These are phyloP conservation scores for Mareca penelope DNA, from an alignment of 2,797 vertebrate species.

Conservation along the genomic window DNA sequence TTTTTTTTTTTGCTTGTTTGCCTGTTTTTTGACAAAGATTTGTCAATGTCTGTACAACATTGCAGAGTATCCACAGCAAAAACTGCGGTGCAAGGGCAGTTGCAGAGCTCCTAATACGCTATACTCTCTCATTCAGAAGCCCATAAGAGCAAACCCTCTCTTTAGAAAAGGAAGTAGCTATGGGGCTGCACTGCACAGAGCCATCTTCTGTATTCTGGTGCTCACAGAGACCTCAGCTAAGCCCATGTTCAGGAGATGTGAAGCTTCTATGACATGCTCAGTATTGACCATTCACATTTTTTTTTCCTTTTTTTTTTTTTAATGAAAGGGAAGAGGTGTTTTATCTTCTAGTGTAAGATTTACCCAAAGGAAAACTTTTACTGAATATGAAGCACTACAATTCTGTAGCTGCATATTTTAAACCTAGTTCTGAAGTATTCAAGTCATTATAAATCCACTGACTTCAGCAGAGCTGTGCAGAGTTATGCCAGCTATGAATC, in stretches of 20 bases:
- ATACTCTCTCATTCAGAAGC: not conserved
- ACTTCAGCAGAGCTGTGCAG: slow-evolving; percentile 30
- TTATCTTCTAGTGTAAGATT: not conserved
- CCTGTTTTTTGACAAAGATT: not conserved
- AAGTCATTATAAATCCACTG: slow-evolving; percentile 34
- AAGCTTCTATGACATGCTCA: not conserved
- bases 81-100: rapidly evolving
- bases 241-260: not conserved
- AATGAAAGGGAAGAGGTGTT: not conserved
- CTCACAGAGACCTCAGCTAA: not conserved
- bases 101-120: not conserved
- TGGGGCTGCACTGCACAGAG: not conserved
- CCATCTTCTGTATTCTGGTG: not conserved
- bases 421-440: slow-evolving; percentile 1
- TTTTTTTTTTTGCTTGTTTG: not conserved
- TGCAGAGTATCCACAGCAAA: not conserved
- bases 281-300: not conserved
- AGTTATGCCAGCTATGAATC: slow-evolving; percentile 41
- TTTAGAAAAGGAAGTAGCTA: not conserved
- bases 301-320: not conserved
- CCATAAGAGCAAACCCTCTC: not conserved
- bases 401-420: slow-evolving; percentile 32
- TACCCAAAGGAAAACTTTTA: not conserved
- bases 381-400: not conserved
- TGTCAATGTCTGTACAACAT: not conserved